Evolutionary conservation across 2,888 invertebrate genomes (phyloP), one percentile per base, ranked within the genome.

Genomic region (Formica aserva): DNA sequence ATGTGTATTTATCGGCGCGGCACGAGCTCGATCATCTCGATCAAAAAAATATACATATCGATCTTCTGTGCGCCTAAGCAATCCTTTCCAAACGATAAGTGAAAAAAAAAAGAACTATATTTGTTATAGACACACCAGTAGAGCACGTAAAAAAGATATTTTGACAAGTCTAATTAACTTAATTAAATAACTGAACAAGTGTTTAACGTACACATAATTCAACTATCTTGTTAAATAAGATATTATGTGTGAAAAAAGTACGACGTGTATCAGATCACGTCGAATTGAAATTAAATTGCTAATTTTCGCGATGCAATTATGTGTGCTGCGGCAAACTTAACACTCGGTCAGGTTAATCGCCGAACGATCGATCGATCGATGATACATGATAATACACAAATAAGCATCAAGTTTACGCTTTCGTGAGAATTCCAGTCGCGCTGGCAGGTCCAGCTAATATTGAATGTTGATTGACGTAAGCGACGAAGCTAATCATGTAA

Each of bases 371-470:
- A 63, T 11, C 6, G 18, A 48, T 48, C 52, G n/a, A 77, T 29
- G 38, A 32, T 76, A 38, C 35, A 13, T 52, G 35, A 57, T 57
- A 38, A 55, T 15, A n/a, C 41, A 38, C 13, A 75, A 35, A 45
- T 32, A 41, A 65, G 22, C 22, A 38, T 67, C 26, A 29, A 41
- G 38, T 55, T 29, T 41, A 38, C 29, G 69, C 71, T 69, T 67
- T 67, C 6, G n/a, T 11, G 29, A 78, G 9, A 82, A 82, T 84
- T 88, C 83, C 52, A 74, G 85, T 84, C 84, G 86, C 57, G 72
- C 88, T 89, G 89, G 89, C 88, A 85, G 89, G 88, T 41, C 89
- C 90, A 87, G 89, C 60, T 76, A 72, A 69, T 66, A 65, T 72
- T 87, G 74, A 72, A 76, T 83, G 78, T 85, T 80, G 78, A 71